Conservation (phyloP, 1,140 invertebrate species). For the Eubasilissa regina region DNA sequence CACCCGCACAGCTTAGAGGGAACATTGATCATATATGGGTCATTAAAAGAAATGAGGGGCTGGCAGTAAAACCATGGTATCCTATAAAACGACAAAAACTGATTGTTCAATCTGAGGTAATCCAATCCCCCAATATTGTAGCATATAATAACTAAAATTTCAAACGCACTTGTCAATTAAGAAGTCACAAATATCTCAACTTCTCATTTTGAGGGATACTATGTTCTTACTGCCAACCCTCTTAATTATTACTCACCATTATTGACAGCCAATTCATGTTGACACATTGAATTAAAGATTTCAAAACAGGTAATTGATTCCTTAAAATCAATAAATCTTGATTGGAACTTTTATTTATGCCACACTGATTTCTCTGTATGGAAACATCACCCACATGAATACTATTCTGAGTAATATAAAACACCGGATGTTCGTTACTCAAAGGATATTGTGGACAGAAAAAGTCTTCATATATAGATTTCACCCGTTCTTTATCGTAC, state of each 20-base stretch:
- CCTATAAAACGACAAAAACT: too few relatives aligned
- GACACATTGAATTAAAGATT: slow-evolving; percentile 86
- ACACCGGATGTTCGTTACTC: slow-evolving; percentile 67
- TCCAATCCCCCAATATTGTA: too few relatives aligned
- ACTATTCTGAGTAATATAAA: slow-evolving; percentile 71
- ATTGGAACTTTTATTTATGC: slow-evolving; percentile 66
- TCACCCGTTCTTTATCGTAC: slow-evolving; percentile 80
- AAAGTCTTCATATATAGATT: slow-evolving; percentile 74
- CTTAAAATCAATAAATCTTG: slow-evolving; percentile 77
- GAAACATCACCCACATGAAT: slow-evolving; percentile 76
- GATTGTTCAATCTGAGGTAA: too few relatives aligned
- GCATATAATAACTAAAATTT: too few relatives aligned
- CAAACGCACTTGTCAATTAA: too few relatives aligned
- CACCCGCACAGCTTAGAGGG: too few relatives aligned
- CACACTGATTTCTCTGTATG: slow-evolving; percentile 68
- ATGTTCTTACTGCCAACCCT: too few relatives aligned
- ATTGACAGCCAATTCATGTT: slow-evolving; percentile 95
- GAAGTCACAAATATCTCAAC: too few relatives aligned
- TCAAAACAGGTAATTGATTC: slow-evolving; percentile 78
- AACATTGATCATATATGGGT: too few relatives aligned
- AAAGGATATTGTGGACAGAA: slow-evolving; percentile 74
- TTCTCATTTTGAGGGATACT: too few relatives aligned
- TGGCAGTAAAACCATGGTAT: too few relatives aligned
- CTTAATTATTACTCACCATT: slow-evolving; percentile 76
- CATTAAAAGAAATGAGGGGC: too few relatives aligned